Percentiles rank a stretch among this genome's conserved stretches.
These are phyloP conservation scores for Clarias batrachus DNA, from an alignment of 2,113 vertebrate genomes.

Conservation along the genomic window DNA sequence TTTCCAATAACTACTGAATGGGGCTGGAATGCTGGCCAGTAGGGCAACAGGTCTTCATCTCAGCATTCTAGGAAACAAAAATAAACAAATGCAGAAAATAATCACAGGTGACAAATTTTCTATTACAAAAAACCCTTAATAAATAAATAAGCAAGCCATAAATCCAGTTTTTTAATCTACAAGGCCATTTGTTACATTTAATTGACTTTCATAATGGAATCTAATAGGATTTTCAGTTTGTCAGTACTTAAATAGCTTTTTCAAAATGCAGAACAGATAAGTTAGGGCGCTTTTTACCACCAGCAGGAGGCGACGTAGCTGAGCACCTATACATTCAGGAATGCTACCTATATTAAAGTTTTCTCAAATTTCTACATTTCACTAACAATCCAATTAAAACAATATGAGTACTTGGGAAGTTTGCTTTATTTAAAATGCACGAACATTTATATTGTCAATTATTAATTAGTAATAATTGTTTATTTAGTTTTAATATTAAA, in stretches of 20 bases:
- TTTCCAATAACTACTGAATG: constrained; percentile 64
- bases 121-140: not conserved
- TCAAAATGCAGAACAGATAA: not conserved
- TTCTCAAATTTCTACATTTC: not conserved
- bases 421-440: not conserved
- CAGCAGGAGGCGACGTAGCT: constrained; percentile 8
- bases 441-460: not conserved
- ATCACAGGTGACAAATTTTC: too few species aligned
- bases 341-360: not conserved
- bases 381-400: not conserved
- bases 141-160: not conserved
- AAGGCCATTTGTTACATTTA: not conserved
- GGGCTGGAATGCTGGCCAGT: constrained; percentile 91
- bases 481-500: not conserved
- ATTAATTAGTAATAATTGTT: not conserved
- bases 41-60: constrained; percentile 96
- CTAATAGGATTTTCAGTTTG: not conserved
- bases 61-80: constrained; percentile 76
- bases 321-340: not conserved
- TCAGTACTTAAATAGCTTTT: not conserved
- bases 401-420: not conserved
- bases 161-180: not conserved
- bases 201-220: not conserved
- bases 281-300: not conserved
- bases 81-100: not conserved